Conservation (phyloP, 1,140 invertebrate genomes). For the Papilio polyxenes region DNA sequence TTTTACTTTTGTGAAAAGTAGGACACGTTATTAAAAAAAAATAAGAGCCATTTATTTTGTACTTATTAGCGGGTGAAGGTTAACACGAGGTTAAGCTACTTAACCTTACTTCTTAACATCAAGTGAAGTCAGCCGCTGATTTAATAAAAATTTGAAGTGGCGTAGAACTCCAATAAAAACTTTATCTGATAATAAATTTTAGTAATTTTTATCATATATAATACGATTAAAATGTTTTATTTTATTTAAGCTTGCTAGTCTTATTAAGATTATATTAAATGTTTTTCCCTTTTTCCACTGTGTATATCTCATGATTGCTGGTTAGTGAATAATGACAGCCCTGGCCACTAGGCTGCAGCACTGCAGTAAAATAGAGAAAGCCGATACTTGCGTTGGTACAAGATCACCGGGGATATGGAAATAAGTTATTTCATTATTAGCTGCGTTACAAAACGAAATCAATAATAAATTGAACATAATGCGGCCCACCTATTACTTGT, state of each 20-base stretch:
- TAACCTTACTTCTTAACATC: constrained; percentile 12
- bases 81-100: constrained; percentile 15
- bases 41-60: neutral
- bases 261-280: neutral
- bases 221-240: neutral
- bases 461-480: constrained; percentile 36
- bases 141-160: neutral
- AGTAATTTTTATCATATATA: neutral
- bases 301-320: neutral
- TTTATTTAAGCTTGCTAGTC: no score
- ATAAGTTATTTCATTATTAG: constrained; percentile 35
- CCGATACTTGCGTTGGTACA: constrained; percentile 24
- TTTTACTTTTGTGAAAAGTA: neutral
- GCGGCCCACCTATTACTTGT: constrained; percentile 24
- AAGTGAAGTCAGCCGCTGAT: neutral
- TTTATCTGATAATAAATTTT: neutral
- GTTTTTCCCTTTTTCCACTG: no score
- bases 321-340: neutral
- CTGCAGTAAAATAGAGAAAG: constrained; percentile 37
- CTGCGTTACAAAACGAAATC: constrained; percentile 23
- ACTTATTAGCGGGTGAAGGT: neutral
- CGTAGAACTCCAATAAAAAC: neutral
- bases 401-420: constrained; percentile 31
- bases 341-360: neutral
- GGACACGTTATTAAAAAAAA: neutral